These are phyloP conservation scores for Ichneumoninae sp. DNA, from an alignment of 2,888 invertebrate genomes.

Conservation along the genomic window DNA sequence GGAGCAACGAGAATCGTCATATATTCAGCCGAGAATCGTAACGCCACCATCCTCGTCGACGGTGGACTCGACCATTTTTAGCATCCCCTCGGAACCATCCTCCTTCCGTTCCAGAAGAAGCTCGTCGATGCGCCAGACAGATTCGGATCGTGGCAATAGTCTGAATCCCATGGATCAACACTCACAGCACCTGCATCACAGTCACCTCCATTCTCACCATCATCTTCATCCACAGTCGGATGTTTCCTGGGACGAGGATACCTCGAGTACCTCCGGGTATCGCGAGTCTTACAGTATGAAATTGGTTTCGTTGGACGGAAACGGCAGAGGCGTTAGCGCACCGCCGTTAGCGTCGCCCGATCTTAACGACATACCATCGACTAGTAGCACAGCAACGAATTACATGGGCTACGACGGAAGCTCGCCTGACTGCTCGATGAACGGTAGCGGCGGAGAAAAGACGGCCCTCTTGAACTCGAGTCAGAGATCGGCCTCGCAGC, in stretches of 20 bases:
- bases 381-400: conserved; percentile 83
- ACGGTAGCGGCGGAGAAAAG: conserved; percentile 86
- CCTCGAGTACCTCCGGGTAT: conserved; percentile 94
- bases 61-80: conserved; percentile 72
- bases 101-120: conserved; percentile 76
- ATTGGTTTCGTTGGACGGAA: conserved; percentile 87
- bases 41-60: conserved; percentile 71
- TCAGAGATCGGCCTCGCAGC: conserved; percentile 89
- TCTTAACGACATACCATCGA: conserved; percentile 86
- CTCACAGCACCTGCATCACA: conserved; percentile 75
- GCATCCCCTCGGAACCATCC: conserved; percentile 77
- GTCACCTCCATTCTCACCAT: conserved; percentile 73
- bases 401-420: conserved; percentile 86
- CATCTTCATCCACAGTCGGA: conserved; percentile 85
- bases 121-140: conserved; percentile 73
- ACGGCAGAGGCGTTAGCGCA: conserved; percentile 76
- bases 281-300: conserved; percentile 89
- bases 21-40: conserved; percentile 63
- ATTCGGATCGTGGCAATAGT: conserved; percentile 62
- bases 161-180: conserved; percentile 69
- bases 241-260: conserved; percentile 92
- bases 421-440: conserved; percentile 87
- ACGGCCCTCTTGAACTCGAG: conserved; percentile 86
- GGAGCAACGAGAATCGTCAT: conserved; percentile 81
- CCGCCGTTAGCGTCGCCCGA: conserved; percentile 89